Percentiles rank a stretch among this genome's conserved stretches.
These are phyloP conservation scores for Callocephalon fimbriatum DNA, from an alignment of 2,113 vertebrate species.

Conservation along the genomic window DNA sequence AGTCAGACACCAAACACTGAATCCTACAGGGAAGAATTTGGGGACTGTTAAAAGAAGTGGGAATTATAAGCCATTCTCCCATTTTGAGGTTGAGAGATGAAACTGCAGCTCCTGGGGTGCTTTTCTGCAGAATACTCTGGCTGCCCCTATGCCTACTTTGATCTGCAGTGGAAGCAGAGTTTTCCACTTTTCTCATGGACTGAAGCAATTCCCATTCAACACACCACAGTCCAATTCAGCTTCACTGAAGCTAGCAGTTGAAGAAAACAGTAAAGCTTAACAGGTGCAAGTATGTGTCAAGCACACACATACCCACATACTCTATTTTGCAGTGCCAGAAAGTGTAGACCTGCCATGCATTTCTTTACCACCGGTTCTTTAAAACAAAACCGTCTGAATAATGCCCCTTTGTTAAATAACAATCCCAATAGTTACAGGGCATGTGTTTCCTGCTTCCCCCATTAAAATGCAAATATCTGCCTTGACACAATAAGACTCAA, in stretches of 20 bases:
- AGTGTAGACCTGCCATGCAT: neutral
- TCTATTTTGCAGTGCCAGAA: neutral
- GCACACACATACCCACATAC: neutral
- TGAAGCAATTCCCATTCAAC: neutral
- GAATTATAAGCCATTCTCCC: neutral
- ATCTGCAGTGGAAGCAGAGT: neutral
- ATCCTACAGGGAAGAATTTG: neutral
- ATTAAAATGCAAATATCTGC: slow-evolving; percentile 8
- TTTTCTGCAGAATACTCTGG: neutral
- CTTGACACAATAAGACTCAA: neutral
- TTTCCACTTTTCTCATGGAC: neutral
- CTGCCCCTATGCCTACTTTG: neutral
- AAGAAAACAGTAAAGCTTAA: neutral
- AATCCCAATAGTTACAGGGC: neutral
- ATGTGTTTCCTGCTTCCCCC: neutral
- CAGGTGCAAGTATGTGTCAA: neutral
- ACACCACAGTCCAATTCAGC: neutral
- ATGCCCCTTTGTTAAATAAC: neutral
- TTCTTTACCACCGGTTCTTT: neutral
- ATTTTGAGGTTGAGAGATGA: neutral
- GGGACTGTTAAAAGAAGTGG: neutral
- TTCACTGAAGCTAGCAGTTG: neutral
- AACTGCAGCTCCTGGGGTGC: neutral
- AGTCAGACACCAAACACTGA: neutral
- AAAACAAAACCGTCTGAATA: neutral